These are phyloP conservation scores for Channa striata DNA, from an alignment of 2,797 vertebrate genomes.

Conservation along the genomic window DNA sequence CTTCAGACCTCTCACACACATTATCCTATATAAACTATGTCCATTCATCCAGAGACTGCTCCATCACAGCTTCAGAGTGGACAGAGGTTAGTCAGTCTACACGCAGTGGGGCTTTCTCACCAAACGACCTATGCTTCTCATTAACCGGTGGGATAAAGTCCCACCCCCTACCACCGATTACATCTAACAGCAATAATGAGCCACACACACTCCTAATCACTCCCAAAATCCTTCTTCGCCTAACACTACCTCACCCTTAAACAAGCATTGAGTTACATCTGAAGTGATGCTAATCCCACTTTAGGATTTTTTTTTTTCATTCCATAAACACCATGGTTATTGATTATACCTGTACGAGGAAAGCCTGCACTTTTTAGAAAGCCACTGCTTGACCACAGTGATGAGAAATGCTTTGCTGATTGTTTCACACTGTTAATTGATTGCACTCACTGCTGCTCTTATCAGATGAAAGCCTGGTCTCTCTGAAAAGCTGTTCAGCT, in stretches of 20 bases:
- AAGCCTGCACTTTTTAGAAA: conserved; percentile 59
- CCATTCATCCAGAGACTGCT: conserved; percentile 3
- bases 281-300: conserved; percentile 40
- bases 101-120: conserved; percentile 19
- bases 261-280: conserved; percentile 32
- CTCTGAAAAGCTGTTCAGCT: conserved; percentile 28
- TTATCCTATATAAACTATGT: neutral
- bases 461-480: conserved; percentile 36
- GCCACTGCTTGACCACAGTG: conserved; percentile 35
- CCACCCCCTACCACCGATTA: conserved; percentile 63
- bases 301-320: conserved; percentile 33
- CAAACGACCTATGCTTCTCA: conserved; percentile 42
- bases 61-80: conserved; percentile 18
- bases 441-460: conserved; percentile 41
- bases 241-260: conserved; percentile 23
- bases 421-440: conserved; percentile 60
- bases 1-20: neutral
- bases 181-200: conserved; percentile 73
- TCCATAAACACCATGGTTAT: conserved; percentile 32
- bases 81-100: conserved; percentile 32
- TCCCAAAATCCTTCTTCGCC: conserved; percentile 12
- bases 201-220: conserved; percentile 54
- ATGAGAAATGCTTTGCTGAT: conserved; percentile 45
- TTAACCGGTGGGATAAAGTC: conserved; percentile 62
- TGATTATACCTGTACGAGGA: conserved; percentile 63